Conservation (phyloP, 1,140 invertebrate genomes). For the Drosophila micromelanica region DNA sequence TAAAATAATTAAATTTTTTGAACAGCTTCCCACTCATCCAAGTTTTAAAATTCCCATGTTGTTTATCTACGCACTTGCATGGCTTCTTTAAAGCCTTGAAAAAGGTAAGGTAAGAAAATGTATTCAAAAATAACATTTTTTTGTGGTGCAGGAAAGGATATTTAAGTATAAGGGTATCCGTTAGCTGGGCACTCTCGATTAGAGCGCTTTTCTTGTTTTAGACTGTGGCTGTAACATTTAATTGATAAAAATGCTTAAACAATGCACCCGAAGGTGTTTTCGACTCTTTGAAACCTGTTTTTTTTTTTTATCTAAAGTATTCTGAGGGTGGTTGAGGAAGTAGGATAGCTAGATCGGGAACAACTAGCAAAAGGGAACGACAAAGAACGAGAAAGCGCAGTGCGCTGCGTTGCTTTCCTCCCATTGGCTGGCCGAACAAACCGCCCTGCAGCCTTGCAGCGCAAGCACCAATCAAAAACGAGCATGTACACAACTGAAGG, state of each 20-base stretch:
- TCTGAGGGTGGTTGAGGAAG: slow-evolving; percentile 1
- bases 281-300: slow-evolving; percentile 1
- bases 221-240: slow-evolving; percentile 7
- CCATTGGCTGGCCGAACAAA: no score
- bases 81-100: no score
- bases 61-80: no score
- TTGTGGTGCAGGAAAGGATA: no score
- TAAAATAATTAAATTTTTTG: no score
- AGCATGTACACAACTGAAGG: slow-evolving; percentile 1
- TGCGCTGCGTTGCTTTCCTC: no score
- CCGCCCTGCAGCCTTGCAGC: slow-evolving; percentile 4
- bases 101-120: no score
- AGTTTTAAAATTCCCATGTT: no score
- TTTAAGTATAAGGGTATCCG: background rate
- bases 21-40: no score
- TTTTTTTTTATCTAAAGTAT: slow-evolving; percentile 2
- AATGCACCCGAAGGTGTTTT: slow-evolving; percentile 5
- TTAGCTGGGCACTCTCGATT: background rate
- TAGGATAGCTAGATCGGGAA: background rate
- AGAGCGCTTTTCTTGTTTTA: background rate
- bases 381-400: background rate
- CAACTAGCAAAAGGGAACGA: background rate
- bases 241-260: slow-evolving; percentile 15
- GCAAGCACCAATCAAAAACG: slow-evolving; percentile 9
- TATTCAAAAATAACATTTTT: no score